These are phyloP conservation scores for Peucedramus taeniatus DNA, from an alignment of 2,113 vertebrate genomes.

Conservation along the genomic window DNA sequence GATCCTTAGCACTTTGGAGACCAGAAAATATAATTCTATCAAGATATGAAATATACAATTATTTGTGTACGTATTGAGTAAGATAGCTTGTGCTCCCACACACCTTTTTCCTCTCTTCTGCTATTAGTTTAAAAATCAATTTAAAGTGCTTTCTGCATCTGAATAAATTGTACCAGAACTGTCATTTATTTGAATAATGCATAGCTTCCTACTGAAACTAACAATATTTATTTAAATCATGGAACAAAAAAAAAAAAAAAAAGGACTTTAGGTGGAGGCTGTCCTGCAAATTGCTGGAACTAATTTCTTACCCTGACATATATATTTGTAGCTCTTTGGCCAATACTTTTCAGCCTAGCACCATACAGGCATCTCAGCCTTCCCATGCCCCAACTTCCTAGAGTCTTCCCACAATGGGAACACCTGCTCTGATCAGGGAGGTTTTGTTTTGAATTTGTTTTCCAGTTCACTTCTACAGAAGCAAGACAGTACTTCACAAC, in stretches of 20 bases:
- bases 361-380: neutral
- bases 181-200: slow-evolving; percentile 22
- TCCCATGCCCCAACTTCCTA: neutral
- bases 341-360: neutral
- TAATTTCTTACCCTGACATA: neutral
- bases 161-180: slow-evolving; percentile 1
- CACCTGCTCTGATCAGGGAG: neutral
- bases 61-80: neutral
- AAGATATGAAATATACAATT: neutral
- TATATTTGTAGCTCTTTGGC: neutral
- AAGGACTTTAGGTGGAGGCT: neutral
- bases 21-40: neutral
- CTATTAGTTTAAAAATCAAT: slow-evolving; percentile 23
- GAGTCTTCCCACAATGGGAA: neutral
- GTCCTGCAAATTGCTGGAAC: neutral
- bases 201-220: neutral
- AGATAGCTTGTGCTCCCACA: neutral
- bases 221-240: slow-evolving; percentile 19
- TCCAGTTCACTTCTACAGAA: neutral
- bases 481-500: neutral
- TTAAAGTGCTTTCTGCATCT: neutral
- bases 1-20: neutral
- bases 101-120: neutral
- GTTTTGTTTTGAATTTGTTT: neutral
- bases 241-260: neutral